phyloP scores from a whole-genome alignment of 2,888 invertebrate genomes.

The Capitulum mitella region DNA sequence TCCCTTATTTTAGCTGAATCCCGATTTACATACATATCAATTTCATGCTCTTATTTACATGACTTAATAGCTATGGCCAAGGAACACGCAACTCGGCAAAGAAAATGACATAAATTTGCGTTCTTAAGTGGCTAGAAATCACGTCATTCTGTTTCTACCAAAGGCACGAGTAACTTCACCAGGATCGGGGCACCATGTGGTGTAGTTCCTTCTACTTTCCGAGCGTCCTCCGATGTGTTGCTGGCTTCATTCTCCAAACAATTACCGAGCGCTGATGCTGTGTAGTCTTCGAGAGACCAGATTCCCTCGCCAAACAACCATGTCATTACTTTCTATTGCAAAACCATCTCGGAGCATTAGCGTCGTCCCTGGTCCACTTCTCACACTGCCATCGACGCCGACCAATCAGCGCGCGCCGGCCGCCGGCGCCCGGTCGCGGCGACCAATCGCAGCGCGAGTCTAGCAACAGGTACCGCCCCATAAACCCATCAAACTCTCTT shows the following conservation, averaged over 20 bases:
- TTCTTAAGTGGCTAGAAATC: too few relatives aligned
- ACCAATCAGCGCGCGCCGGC: neutral
- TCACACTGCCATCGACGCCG: neutral
- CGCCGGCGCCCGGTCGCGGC: neutral
- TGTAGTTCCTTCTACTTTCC: too few relatives aligned
- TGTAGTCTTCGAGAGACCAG: neutral
- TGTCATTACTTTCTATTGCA: constrained; percentile 24
- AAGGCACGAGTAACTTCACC: too few relatives aligned
- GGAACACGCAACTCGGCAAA: too few relatives aligned
- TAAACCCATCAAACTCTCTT: constrained; percentile 24
- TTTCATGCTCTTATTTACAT: too few relatives aligned
- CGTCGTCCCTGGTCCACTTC: neutral
- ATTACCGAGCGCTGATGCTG: neutral
- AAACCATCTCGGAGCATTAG: constrained; percentile 8
- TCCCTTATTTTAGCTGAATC: too few relatives aligned
- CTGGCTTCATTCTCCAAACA: constrained; percentile 9
- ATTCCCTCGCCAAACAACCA: constrained; percentile 5
- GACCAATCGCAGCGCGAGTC: neutral
- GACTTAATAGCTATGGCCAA: too few relatives aligned
- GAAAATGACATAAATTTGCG: too few relatives aligned
- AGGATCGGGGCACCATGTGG: too few relatives aligned
- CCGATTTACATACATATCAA: too few relatives aligned
- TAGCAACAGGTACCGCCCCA: constrained; percentile 23
- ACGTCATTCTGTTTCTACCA: too few relatives aligned
- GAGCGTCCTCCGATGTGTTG: neutral